Evolutionary conservation across 2,113 vertebrate genomes (phyloP).

Genomic region (Asarcornis scutulata): DNA sequence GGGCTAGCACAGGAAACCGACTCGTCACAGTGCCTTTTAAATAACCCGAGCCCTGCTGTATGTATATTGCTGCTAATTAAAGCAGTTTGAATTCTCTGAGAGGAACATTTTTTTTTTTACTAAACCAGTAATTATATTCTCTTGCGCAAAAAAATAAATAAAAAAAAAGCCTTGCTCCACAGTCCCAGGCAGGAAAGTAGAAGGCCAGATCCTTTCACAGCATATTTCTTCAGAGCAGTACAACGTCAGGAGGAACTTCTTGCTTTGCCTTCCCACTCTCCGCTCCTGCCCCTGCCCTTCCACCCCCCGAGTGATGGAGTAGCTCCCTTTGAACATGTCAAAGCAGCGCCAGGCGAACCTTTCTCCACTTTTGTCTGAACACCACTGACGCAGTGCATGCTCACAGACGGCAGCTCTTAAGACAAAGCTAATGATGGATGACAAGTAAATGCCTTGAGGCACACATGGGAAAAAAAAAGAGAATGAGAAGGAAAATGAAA

Average conservation of each 20-base stretch:
- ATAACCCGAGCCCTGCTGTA: conserved; percentile 36
- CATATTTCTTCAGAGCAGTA: conserved; percentile 3
- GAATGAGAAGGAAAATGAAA: conserved; percentile 47
- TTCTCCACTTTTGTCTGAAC: conserved; percentile 51
- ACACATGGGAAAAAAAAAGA: background rate
- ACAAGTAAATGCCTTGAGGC: conserved; percentile 66
- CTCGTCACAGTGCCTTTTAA: background rate
- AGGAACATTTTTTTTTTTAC: conserved; percentile 19
- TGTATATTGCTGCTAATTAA: conserved; percentile 63
- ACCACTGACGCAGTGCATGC: conserved; percentile 35
- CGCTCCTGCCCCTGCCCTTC: background rate
- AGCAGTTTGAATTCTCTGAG: conserved; percentile 57
- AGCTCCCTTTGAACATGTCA: conserved; percentile 58
- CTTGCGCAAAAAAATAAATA: background rate
- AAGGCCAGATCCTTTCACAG: conserved; percentile 15
- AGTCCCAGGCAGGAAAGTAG: conserved; percentile 6
- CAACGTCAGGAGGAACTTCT: conserved; percentile 25
- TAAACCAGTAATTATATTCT: conserved; percentile 61
- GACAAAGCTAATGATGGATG: conserved; percentile 68
- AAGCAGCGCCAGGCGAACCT: conserved; percentile 19
- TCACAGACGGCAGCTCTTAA: conserved; percentile 49
- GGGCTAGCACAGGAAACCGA: background rate
- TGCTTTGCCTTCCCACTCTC: background rate
- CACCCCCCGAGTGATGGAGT: conserved; percentile 35
- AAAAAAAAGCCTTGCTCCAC: background rate